phyloP scores from a whole-genome alignment of 2,888 invertebrate genomes.

The Vanessa cardui region DNA sequence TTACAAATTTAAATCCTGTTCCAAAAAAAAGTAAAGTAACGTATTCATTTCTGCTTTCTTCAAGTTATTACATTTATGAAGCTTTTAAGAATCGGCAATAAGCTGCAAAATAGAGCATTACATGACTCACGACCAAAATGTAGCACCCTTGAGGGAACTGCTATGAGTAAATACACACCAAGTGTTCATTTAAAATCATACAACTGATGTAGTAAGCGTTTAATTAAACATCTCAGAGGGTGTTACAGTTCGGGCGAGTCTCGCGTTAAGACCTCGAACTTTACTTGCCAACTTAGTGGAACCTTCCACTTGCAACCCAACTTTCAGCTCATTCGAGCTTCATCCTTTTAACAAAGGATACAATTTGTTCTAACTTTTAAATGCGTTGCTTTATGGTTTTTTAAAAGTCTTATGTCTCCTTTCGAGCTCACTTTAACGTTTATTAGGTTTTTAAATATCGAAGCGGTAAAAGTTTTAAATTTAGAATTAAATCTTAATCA shows the following conservation, averaged over 20 bases:
- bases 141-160: no score
- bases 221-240: background rate
- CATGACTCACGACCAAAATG: no score
- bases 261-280: background rate
- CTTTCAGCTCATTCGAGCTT: background rate
- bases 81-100: no score
- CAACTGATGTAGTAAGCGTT: background rate
- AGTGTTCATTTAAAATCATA: background rate
- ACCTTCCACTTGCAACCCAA: conserved; percentile 6
- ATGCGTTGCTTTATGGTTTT: background rate
- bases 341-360: background rate
- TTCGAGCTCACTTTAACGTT: background rate
- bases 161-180: background rate
- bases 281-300: background rate
- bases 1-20: no score
- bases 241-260: conserved; percentile 1
- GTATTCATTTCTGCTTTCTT: no score
- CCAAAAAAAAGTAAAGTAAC: no score
- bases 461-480: background rate
- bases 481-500: no score
- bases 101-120: no score
- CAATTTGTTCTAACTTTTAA: conserved; percentile 3
- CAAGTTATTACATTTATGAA: no score
- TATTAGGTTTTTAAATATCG: background rate
- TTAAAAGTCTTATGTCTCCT: background rate